A percentile compares a stretch with the other conserved stretches of the same genome.
Conservation (phyloP, 1,140 invertebrate genomes). For the Ericerus pela region DNA sequence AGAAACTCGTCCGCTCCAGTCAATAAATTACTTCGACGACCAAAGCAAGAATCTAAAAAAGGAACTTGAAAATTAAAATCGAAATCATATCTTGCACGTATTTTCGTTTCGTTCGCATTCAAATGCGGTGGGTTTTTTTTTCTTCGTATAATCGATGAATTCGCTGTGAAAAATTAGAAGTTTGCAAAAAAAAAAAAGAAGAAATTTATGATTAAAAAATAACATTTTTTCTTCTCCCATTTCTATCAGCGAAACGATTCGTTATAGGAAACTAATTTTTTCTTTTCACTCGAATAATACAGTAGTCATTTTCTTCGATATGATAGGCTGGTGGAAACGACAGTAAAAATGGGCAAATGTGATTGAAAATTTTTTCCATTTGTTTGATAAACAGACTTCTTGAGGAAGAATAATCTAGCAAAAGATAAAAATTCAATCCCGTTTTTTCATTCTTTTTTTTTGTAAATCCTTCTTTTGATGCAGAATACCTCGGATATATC, state of each 20-base stretch:
- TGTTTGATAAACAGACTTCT: conserved; percentile 4
- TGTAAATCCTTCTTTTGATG: too few relatives aligned
- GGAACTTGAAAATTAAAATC: conserved; percentile 11
- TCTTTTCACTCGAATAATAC: conserved; percentile 7
- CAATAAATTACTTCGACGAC: too few relatives aligned
- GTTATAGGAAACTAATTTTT: conserved; percentile 11
- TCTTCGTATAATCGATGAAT: conserved; percentile 3
- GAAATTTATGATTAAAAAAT: conserved; percentile 7
- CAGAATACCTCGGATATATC: too few relatives aligned
- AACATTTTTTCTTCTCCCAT: conserved; percentile 2
- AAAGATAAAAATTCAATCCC: conserved; percentile 4
- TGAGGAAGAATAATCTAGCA: too few relatives aligned
- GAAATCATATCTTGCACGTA: neutral
- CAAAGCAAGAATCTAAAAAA: neutral
- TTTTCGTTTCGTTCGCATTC: conserved; percentile 1
- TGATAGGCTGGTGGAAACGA: neutral
- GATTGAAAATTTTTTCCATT: conserved; percentile 6
- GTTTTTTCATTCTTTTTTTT: neutral
- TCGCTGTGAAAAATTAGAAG: too few relatives aligned
- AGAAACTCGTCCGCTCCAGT: too few relatives aligned
- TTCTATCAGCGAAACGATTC: conserved; percentile 2
- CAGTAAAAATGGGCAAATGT: neutral
- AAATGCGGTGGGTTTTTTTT: too few relatives aligned
- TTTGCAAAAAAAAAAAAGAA: too few relatives aligned
- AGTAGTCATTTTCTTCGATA: neutral